A percentile compares a stretch with the other conserved stretches of the same genome.
phyloP scores from a whole-genome alignment of 2,113 vertebrate species.

The Sprattus sprattus region DNA sequence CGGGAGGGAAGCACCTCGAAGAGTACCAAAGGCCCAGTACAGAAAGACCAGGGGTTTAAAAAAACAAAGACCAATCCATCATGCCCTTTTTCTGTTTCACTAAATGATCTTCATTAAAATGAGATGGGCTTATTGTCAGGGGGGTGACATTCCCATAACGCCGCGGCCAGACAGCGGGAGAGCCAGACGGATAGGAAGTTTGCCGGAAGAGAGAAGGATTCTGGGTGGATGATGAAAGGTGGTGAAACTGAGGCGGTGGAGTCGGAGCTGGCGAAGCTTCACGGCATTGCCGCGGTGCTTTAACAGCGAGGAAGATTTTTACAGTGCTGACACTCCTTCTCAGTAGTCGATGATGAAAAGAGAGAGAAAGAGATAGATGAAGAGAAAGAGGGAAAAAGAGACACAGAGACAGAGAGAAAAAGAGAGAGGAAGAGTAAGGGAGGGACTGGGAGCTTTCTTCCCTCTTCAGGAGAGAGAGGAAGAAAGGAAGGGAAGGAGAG shows the following conservation, averaged over 20 bases:
- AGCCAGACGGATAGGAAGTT: not conserved
- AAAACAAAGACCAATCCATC: not conserved
- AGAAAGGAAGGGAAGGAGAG: constrained; percentile 3
- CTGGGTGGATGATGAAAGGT: not conserved
- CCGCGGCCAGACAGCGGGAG: not conserved
- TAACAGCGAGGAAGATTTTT: not conserved
- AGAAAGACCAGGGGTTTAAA: not conserved
- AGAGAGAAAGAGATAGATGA: not conserved
- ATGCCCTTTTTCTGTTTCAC: not conserved
- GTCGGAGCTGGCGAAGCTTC: not conserved
- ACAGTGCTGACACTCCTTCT: not conserved
- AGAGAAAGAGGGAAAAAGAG: not conserved
- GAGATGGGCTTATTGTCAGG: not conserved
- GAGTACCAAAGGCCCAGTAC: not conserved
- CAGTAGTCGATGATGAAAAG: not conserved
- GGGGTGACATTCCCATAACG: not conserved
- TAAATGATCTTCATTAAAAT: not conserved
- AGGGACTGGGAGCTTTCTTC: not conserved
- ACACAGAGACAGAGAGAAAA: not conserved
- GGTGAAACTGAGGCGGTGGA: not conserved
- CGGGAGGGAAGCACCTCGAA: too few relatives aligned
- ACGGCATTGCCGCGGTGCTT: not conserved
- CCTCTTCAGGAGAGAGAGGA: not conserved
- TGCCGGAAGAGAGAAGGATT: not conserved
- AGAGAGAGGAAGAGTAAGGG: not conserved